Evolutionary conservation across 2,113 vertebrate genomes (phyloP).

Genomic region (Zingel zingel): DNA sequence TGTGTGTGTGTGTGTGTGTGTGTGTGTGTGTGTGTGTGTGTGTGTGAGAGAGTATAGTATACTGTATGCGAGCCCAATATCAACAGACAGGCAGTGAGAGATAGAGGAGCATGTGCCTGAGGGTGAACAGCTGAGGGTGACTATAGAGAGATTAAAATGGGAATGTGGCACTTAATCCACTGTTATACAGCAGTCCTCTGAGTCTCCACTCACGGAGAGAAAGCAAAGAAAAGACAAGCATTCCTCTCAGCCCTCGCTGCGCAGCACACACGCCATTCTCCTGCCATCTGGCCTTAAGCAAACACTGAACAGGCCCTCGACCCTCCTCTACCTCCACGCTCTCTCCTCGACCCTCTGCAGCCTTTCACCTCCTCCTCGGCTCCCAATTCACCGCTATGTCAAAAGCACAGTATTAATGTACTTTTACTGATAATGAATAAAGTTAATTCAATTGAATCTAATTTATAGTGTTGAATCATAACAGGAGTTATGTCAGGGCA

Average conservation of each 20-base stretch:
- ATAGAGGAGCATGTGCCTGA: constrained; percentile 51
- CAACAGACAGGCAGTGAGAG: constrained; percentile 59
- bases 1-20: constrained; percentile 7
- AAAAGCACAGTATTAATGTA: not conserved
- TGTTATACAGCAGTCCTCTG: constrained; percentile 60
- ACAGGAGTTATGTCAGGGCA: too few relatives aligned
- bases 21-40: constrained; percentile 4
- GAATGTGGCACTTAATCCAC: constrained; percentile 81
- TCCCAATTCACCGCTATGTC: not conserved
- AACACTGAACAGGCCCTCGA: constrained; percentile 53
- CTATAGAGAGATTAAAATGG: constrained; percentile 75
- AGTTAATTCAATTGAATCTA: too few relatives aligned
- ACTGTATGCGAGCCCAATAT: constrained; percentile 47
- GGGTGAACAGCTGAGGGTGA: constrained; percentile 74
- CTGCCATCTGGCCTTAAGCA: constrained; percentile 74
- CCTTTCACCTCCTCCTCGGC: not conserved
- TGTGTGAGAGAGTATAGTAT: constrained; percentile 4
- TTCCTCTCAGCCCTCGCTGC: constrained; percentile 61
- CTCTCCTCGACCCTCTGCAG: not conserved
- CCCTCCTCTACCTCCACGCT: not conserved
- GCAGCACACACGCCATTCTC: constrained; percentile 60
- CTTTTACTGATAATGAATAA: not conserved
- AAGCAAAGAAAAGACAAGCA: constrained; percentile 68
- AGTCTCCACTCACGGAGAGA: constrained; percentile 61
- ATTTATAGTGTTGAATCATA: too few relatives aligned